Evolutionary conservation across 2,888 invertebrate species (phyloP).

Genomic region (Ophioninae sp.): DNA sequence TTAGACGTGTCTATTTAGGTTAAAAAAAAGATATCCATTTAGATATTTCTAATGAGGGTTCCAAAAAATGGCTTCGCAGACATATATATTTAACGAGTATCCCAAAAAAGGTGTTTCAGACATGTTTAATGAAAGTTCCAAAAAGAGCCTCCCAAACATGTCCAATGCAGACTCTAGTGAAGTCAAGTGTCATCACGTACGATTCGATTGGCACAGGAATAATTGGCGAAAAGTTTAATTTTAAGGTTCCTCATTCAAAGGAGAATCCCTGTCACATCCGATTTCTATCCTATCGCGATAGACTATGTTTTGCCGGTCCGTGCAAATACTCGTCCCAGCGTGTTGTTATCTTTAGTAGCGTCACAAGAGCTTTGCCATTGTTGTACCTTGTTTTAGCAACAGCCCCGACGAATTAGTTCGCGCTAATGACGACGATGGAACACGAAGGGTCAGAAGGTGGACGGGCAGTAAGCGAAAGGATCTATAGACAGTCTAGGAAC

Average conservation of each 20-base stretch:
- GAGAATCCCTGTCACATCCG: conserved; percentile 24
- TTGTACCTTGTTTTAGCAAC: conserved; percentile 59
- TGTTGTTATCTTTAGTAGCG: conserved; percentile 28
- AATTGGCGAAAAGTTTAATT: conserved; percentile 17
- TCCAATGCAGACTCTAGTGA: conserved; percentile 5
- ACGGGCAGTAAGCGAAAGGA: conserved; percentile 7
- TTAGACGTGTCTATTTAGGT: too few relatives aligned
- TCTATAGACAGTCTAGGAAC: not conserved
- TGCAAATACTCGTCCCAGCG: not conserved
- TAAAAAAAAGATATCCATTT: too few relatives aligned
- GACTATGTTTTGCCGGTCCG: not conserved
- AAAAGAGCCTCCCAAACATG: too few relatives aligned
- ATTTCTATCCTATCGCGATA: not conserved
- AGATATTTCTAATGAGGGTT: too few relatives aligned
- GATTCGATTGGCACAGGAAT: conserved; percentile 14
- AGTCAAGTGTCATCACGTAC: conserved; percentile 20
- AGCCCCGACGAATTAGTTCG: conserved; percentile 61
- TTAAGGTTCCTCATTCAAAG: conserved; percentile 2
- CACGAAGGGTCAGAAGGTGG: conserved; percentile 7
- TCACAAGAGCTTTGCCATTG: conserved; percentile 57
- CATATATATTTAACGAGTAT: too few relatives aligned
- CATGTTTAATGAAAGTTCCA: too few relatives aligned
- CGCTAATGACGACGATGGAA: conserved; percentile 56
- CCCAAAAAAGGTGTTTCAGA: too few relatives aligned
- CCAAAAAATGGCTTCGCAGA: too few relatives aligned